Evolutionary conservation across 2,888 invertebrate species (phyloP).

Genomic region (Nycteola revayana): DNA sequence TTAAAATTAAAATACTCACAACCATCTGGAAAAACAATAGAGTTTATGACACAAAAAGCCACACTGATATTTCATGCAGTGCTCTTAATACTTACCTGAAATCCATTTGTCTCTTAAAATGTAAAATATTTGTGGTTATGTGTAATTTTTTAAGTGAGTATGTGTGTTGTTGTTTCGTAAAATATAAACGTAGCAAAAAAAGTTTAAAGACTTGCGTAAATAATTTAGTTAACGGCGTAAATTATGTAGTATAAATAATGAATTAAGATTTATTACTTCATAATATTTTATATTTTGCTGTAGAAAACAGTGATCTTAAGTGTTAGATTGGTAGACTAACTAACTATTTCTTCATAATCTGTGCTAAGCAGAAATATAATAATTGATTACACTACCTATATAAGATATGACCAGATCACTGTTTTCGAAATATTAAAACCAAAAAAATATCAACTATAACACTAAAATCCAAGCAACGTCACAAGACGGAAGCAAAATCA

Average conservation of each 20-base stretch:
- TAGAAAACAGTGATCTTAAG: no score
- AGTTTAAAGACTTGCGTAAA: no score
- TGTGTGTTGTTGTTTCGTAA: no score
- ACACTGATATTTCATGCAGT: constrained; percentile 41
- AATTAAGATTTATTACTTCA: no score
- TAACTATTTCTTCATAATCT: no score
- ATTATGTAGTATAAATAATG: no score
- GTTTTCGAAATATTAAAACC: constrained; percentile 4
- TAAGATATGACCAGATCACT: not conserved
- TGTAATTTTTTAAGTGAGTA: constrained; percentile 10
- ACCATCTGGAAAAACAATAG: constrained; percentile 2
- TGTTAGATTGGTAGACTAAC: no score
- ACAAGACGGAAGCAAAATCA: constrained; percentile 68
- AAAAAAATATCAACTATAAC: constrained; percentile 21
- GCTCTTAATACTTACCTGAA: constrained; percentile 37
- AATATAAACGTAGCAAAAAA: no score
- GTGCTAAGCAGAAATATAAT: no score
- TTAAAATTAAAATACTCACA: not conserved
- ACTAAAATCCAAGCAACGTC: constrained; percentile 59
- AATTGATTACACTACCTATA: no score
- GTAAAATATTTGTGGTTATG: constrained; percentile 16
- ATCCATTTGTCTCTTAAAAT: constrained; percentile 20
- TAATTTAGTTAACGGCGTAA: no score
- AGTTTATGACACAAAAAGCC: constrained; percentile 28
- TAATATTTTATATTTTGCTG: no score